phyloP scores from a whole-genome alignment of 2,113 vertebrate genomes.

The Laticauda laticaudata region DNA sequence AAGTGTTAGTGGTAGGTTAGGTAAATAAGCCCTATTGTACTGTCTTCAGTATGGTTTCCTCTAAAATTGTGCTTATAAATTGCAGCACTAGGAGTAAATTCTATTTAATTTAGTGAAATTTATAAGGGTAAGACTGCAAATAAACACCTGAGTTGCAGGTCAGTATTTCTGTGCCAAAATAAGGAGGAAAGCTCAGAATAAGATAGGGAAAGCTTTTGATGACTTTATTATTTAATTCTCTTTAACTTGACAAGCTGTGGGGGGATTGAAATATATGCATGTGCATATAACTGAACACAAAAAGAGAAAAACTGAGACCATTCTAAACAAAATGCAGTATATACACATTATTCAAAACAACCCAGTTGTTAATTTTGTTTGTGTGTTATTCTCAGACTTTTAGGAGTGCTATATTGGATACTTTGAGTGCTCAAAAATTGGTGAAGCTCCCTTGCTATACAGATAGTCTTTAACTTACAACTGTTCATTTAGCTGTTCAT shows the following conservation, averaged over 20 bases:
- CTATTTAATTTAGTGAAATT: not conserved
- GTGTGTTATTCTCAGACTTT: not conserved
- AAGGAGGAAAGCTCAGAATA: not conserved
- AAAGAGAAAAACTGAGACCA: not conserved
- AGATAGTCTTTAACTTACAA: not conserved
- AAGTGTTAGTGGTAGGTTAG: not conserved
- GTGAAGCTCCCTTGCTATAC: not conserved
- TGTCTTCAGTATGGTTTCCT: not conserved
- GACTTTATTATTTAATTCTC: not conserved
- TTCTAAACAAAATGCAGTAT: not conserved
- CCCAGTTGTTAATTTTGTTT: not conserved
- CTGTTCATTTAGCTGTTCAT: not conserved
- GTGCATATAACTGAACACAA: not conserved
- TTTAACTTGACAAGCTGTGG: not conserved
- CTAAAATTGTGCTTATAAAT: not conserved
- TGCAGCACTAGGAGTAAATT: not conserved
- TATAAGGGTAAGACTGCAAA: not conserved
- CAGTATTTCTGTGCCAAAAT: not conserved
- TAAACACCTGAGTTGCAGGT: not conserved
- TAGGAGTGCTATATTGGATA: not conserved
- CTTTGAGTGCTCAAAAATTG: not conserved
- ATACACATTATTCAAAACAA: not conserved
- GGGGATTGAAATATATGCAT: not conserved
- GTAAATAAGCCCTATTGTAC: not conserved
- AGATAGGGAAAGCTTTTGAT: not conserved